A percentile compares a stretch with the other conserved stretches of the same genome.
phyloP scores from a whole-genome alignment of 2,113 vertebrate genomes.

The Sapayoa aenigma region DNA sequence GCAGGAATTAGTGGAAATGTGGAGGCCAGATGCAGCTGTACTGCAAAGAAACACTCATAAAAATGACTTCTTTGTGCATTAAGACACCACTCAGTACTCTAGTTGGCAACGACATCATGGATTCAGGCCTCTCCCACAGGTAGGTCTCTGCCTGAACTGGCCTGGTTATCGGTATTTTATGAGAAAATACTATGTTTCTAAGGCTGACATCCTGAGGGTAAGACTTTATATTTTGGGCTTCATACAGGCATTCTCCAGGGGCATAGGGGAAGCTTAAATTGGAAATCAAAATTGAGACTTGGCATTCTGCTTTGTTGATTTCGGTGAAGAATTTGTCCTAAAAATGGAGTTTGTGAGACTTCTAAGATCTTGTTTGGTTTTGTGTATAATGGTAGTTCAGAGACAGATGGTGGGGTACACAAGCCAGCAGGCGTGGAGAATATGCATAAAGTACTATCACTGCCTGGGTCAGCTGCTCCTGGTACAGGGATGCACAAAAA shows the following conservation, averaged over 20 bases:
- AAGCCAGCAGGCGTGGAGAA: neutral
- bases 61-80: conserved; percentile 11
- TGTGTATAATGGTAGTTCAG: neutral
- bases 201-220: neutral
- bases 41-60: neutral
- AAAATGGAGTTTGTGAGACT: neutral
- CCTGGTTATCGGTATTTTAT: neutral
- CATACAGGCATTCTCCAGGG: neutral
- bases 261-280: neutral
- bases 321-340: neutral
- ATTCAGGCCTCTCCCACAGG: neutral
- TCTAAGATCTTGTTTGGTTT: neutral
- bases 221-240: neutral
- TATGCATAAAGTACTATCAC: neutral
- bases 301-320: neutral
- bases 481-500: neutral
- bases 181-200: neutral
- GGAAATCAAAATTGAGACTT: neutral
- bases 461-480: neutral
- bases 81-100: neutral
- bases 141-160: neutral
- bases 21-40: conserved; percentile 60
- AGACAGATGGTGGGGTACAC: neutral
- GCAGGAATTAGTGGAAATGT: conserved; percentile 52
- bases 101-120: neutral